phyloP scores from a whole-genome alignment of 2,113 vertebrate species.

The Cyprinodon brontotheroides region DNA sequence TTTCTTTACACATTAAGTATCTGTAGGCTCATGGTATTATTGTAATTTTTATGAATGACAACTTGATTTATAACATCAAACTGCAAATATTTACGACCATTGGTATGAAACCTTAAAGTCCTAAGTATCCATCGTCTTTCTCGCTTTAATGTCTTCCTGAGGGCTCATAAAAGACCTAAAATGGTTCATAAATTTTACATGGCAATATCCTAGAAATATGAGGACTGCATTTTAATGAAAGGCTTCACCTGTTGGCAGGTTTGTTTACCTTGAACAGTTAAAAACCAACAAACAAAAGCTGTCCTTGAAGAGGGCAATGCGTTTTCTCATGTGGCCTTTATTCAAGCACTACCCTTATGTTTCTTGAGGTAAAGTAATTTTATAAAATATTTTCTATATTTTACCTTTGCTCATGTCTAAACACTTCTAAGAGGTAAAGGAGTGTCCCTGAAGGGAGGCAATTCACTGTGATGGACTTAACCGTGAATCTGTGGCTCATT shows the following conservation, averaged over 20 bases:
- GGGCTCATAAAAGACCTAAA: background rate
- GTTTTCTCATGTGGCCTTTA: background rate
- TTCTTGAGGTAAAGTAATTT: background rate
- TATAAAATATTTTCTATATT: conserved; percentile 1
- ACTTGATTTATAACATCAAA: background rate
- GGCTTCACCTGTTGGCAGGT: background rate
- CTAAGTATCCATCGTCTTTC: background rate
- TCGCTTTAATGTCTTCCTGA: background rate
- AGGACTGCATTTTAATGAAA: background rate
- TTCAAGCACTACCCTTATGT: background rate
- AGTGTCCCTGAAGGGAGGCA: conserved; percentile 26
- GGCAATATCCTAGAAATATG: background rate
- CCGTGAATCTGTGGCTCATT: conserved; percentile 28
- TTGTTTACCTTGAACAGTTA: background rate
- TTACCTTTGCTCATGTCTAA: background rate
- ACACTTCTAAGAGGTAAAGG: conserved; percentile 9
- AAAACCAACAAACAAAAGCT: background rate
- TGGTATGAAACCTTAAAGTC: background rate
- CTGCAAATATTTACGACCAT: background rate
- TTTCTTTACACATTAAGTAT: background rate
- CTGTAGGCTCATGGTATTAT: background rate
- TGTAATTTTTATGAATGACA: background rate
- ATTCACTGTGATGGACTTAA: conserved; percentile 47
- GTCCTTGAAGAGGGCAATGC: conserved; percentile 3
- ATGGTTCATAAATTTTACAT: background rate